A percentile compares a stretch with the other conserved stretches of the same genome.
Conservation (phyloP, 1,140 invertebrate genomes). For the Drosophila nikananu region DNA sequence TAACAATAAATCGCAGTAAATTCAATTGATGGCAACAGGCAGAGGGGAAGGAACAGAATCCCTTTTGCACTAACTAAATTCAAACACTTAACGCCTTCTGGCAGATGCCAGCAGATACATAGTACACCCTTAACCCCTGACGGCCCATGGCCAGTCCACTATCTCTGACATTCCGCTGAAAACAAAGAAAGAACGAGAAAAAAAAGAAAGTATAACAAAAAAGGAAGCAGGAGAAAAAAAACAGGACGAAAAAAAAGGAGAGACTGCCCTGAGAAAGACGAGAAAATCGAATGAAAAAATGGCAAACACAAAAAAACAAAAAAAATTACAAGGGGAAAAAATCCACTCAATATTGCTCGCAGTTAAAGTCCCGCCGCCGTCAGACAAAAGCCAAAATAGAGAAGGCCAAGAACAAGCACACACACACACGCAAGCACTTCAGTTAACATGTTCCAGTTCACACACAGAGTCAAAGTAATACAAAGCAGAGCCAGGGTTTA, state of each 20-base stretch:
- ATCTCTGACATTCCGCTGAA: slow-evolving; percentile 38
- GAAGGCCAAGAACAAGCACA: slow-evolving; percentile 30
- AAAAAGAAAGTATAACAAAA: background rate
- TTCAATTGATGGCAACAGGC: slow-evolving; percentile 41
- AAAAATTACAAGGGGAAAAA: slow-evolving; percentile 14
- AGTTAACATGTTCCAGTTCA: slow-evolving; percentile 28
- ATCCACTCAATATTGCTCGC: slow-evolving; percentile 51
- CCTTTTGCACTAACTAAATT: slow-evolving; percentile 47
- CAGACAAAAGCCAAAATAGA: slow-evolving; percentile 45
- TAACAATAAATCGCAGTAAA: slow-evolving; percentile 57
- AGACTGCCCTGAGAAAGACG: background rate
- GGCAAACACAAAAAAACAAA: slow-evolving; percentile 21
- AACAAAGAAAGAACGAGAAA: slow-evolving; percentile 6
- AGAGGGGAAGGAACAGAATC: background rate
- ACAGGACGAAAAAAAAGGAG: background rate
- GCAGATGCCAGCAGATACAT: slow-evolving; percentile 38
- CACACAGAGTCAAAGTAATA: slow-evolving; percentile 1
- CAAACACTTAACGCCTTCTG: slow-evolving; percentile 51
- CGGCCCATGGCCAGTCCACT: background rate
- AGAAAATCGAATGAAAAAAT: slow-evolving; percentile 36
- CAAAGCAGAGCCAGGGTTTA: background rate
- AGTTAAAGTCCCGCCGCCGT: slow-evolving; percentile 33
- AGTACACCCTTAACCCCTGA: slow-evolving; percentile 6
- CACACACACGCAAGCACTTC: background rate
- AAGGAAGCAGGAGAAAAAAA: slow-evolving; percentile 5